Evolutionary conservation across 1,140 invertebrate genomes (phyloP), one percentile per base, ranked within the genome.

Genomic region (Trichonephila inaurata): DNA sequence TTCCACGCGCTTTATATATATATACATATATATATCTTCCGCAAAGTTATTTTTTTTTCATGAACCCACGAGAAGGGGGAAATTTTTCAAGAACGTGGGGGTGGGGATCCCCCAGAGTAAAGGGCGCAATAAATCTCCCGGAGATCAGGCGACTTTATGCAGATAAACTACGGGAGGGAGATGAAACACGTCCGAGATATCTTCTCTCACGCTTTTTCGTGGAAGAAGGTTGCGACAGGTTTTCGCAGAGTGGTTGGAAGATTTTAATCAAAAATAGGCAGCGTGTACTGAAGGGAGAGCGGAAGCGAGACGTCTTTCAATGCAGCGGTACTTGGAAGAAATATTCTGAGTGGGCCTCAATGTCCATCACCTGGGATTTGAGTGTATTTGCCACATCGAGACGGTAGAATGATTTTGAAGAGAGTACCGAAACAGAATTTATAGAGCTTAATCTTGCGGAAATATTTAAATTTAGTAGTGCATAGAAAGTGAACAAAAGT

Each of bases 61-160:
- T 72, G 69, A 72, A 72, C 28, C 69, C 16, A 28, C 69, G n/a
- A 72, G 28, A 33, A 72, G 69, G 60, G 28, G 19, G 18, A 24
- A n/a, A 16, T 88, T 28, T 40, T 61, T 40, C 87, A 89, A 19
- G 12, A 44, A 16, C 14, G 28, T 3, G 60, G n/a, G 62, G 62
- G 62, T 19, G 21, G 62, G 21, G 21, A 19, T 64, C 69, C 69
- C n/a, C 69, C 12, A 72, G 69, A 24, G 62, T 14, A 24, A 33
- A 6, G 69, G 8, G 69, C 28, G 28, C 69, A 72, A 72, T 72
- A 72, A 72, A 72, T 72, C n/a, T 72, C 28, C 69, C 28, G 28
- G 28, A 72, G 69, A 72, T 72, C 69, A 72, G 69, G 24, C 69
- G 69, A 72, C 69, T 72, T 72, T 72, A 72, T 72, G 69, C 69